Evolutionary conservation across 2,888 invertebrate species (phyloP).

Genomic region (Myopa tessellatipennis): DNA sequence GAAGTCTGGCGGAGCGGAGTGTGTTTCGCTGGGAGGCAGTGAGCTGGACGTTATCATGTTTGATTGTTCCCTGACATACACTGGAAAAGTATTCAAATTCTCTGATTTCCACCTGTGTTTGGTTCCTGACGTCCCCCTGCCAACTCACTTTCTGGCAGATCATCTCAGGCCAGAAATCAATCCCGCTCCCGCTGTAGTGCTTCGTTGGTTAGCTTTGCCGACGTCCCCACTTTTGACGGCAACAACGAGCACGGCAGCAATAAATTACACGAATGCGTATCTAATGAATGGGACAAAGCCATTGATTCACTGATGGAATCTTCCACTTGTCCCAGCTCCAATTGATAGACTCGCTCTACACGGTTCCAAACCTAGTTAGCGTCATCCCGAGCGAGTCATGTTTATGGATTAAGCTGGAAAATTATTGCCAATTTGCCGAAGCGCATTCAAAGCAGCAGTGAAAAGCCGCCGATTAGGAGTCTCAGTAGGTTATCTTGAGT

Average conservation of each 20-base stretch:
- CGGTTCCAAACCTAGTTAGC: constrained; percentile 58
- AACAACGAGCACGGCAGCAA: constrained; percentile 17
- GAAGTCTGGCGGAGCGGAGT: too few species aligned
- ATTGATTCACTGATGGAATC: constrained; percentile 38
- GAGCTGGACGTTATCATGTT: too few species aligned
- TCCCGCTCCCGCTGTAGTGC: too few species aligned
- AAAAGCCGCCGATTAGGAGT: constrained; percentile 38
- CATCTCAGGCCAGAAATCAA: too few species aligned
- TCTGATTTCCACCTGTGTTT: too few species aligned
- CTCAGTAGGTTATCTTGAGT: neutral
- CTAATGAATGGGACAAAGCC: constrained; percentile 41
- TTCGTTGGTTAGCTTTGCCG: neutral
- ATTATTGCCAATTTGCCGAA: constrained; percentile 62
- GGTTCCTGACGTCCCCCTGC: too few species aligned
- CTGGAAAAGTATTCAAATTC: too few species aligned
- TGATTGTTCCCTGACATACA: too few species aligned
- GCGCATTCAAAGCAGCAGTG: constrained; percentile 34
- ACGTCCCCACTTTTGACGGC: constrained; percentile 6
- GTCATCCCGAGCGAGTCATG: constrained; percentile 58
- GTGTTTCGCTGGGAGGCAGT: too few species aligned
- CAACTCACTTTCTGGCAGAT: too few species aligned
- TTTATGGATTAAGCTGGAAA: constrained; percentile 63
- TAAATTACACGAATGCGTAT: constrained; percentile 37
- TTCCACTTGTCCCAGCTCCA: constrained; percentile 35
- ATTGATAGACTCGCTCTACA: constrained; percentile 57